A percentile compares a stretch with the other conserved stretches of the same genome.
Conservation (phyloP, 2,113 vertebrate species). For the Falcunculus frontatus region DNA sequence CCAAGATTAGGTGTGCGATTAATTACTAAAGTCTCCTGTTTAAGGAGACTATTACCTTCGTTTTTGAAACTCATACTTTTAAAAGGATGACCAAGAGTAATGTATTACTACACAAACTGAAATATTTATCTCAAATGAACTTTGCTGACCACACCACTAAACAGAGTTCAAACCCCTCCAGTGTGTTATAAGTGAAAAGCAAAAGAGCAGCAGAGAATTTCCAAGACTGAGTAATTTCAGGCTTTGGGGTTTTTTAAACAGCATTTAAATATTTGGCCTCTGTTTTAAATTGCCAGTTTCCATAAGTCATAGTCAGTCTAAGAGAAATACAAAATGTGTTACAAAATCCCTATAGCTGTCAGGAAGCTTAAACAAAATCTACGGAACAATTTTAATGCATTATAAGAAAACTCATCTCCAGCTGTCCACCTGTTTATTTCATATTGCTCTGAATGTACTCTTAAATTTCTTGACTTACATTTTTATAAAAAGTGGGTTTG, state of each 20-base stretch:
- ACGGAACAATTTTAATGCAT: neutral
- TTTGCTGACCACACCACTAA: conserved; percentile 52
- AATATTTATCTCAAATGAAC: conserved; percentile 50
- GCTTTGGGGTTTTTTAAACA: neutral
- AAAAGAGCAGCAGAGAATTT: conserved; percentile 68
- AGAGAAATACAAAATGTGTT: neutral
- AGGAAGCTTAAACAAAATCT: neutral
- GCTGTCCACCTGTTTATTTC: neutral
- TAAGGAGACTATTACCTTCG: neutral
- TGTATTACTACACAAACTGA: neutral
- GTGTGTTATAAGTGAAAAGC: conserved; percentile 41
- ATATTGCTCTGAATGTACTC: neutral
- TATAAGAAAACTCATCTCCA: neutral
- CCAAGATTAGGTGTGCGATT: neutral
- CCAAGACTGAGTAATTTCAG: conserved; percentile 67
- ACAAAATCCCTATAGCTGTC: neutral
- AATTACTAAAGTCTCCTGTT: neutral
- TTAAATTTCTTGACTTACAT: neutral
- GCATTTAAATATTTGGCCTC: conserved; percentile 19
- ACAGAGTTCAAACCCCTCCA: conserved; percentile 45
- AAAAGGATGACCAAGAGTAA: neutral
- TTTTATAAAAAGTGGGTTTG: neutral
- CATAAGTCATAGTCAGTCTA: neutral
- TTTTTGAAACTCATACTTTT: neutral
- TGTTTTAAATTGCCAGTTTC: conserved; percentile 19